A percentile compares a stretch with the other conserved stretches of the same genome.
phyloP scores from a whole-genome alignment of 2,113 vertebrate species.

The Hymenochirus boettgeri region DNA sequence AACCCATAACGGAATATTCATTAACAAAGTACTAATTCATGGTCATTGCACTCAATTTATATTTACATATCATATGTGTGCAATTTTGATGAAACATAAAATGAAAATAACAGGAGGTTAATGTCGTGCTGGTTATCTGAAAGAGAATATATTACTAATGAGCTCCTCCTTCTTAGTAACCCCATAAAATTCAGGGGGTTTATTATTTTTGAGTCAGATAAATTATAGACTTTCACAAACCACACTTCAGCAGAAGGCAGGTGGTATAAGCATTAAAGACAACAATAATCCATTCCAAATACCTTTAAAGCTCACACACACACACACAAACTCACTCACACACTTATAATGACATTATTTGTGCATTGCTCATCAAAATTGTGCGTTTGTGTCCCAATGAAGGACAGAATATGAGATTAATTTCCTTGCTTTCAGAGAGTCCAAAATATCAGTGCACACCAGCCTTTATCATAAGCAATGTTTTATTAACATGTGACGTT shows the following conservation, averaged over 20 bases:
- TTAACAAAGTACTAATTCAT: too few relatives aligned
- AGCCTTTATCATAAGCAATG: too few relatives aligned
- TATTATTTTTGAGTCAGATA: conserved; percentile 65
- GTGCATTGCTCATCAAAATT: not conserved
- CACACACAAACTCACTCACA: too few relatives aligned
- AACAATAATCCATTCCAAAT: conserved; percentile 68
- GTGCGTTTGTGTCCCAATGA: not conserved
- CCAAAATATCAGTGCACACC: too few relatives aligned
- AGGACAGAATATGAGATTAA: conserved; percentile 13
- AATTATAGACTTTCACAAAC: conserved; percentile 55
- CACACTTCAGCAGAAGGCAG: conserved; percentile 52
- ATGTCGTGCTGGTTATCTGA: too few relatives aligned
- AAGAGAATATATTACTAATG: too few relatives aligned
- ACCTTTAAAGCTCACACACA: conserved; percentile 37
- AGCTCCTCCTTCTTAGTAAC: conserved; percentile 58
- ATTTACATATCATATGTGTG: too few relatives aligned
- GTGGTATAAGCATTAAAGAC: conserved; percentile 50
- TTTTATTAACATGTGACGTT: too few relatives aligned
- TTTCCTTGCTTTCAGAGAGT: not conserved
- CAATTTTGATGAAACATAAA: too few relatives aligned
- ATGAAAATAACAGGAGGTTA: too few relatives aligned
- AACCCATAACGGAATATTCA: too few relatives aligned
- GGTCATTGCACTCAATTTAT: too few relatives aligned
- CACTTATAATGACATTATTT: conserved; percentile 49
- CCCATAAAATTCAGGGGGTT: conserved; percentile 58